A percentile compares a stretch with the other conserved stretches of the same genome.
Evolutionary conservation across 2,888 invertebrate genomes (phyloP).

Genomic region (Pseudococcus jackbeardsleyi): DNA sequence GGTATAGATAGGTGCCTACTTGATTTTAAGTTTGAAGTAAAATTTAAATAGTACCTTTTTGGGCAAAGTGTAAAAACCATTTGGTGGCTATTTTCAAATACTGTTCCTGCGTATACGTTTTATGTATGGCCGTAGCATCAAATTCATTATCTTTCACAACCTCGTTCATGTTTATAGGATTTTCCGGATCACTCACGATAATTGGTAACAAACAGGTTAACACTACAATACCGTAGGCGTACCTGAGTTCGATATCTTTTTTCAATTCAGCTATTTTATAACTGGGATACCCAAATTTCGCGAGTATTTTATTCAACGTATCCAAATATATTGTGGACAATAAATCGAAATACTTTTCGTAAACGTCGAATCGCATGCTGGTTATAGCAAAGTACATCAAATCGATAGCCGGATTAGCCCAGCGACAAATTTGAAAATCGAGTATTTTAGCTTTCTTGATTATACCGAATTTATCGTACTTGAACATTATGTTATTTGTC

Average conservation of each 20-base stretch:
- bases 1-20: too few relatives aligned
- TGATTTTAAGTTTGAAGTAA: too few relatives aligned
- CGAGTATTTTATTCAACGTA: conserved; percentile 61
- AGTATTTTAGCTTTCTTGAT: conserved; percentile 59
- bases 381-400: conserved; percentile 65
- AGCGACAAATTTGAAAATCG: conserved; percentile 65
- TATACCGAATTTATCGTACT: conserved; percentile 58
- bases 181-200: neutral
- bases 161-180: conserved; percentile 22
- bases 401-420: conserved; percentile 65
- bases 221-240: neutral
- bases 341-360: conserved; percentile 57
- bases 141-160: conserved; percentile 2
- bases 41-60: conserved; percentile 50
- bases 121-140: neutral
- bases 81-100: neutral
- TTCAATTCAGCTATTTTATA: neutral
- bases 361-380: conserved; percentile 63
- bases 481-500: conserved; percentile 66
- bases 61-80: conserved; percentile 17
- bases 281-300: conserved; percentile 47
- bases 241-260: neutral
- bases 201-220: neutral
- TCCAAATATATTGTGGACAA: conserved; percentile 62
- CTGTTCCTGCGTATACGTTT: neutral